Percentiles rank a stretch among this genome's conserved stretches.
phyloP scores from a whole-genome alignment of 2,113 vertebrate genomes.

The Myotis yumanensis region DNA sequence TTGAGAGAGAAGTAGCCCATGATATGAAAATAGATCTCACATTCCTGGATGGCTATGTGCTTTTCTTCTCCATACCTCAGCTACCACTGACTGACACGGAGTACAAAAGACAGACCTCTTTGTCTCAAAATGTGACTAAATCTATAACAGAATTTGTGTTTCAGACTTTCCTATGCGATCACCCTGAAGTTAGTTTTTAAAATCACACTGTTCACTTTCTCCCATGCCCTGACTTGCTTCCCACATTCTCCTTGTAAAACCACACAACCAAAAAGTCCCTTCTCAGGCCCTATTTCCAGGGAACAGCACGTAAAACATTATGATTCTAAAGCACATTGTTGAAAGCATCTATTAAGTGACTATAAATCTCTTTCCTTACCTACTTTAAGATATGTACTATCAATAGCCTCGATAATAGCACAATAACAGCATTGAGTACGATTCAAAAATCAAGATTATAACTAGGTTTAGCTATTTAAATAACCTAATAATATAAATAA shows the following conservation, averaged over 20 bases:
- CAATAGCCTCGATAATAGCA: background rate
- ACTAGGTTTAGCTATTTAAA: background rate
- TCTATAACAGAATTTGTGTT: background rate
- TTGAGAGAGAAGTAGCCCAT: background rate
- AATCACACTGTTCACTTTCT: background rate
- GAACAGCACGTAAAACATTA: background rate
- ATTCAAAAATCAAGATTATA: slow-evolving; percentile 8
- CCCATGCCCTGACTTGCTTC: fast-evolving
- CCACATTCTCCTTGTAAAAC: background rate
- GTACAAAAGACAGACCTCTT: background rate
- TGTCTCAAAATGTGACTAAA: background rate
- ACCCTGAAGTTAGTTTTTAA: background rate
- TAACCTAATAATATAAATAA: background rate
- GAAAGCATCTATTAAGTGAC: background rate
- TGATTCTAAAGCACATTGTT: background rate
- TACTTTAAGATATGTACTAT: background rate
- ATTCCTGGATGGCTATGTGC: background rate
- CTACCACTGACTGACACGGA: background rate
- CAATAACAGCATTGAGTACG: background rate
- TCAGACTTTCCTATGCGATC: background rate
- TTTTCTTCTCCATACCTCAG: background rate
- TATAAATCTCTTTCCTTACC: background rate
- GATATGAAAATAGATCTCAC: background rate
- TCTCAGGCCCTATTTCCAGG: background rate
- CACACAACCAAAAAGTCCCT: background rate